These are phyloP conservation scores for Cairina moschata DNA, from an alignment of 2,113 vertebrate genomes.

Conservation along the genomic window DNA sequence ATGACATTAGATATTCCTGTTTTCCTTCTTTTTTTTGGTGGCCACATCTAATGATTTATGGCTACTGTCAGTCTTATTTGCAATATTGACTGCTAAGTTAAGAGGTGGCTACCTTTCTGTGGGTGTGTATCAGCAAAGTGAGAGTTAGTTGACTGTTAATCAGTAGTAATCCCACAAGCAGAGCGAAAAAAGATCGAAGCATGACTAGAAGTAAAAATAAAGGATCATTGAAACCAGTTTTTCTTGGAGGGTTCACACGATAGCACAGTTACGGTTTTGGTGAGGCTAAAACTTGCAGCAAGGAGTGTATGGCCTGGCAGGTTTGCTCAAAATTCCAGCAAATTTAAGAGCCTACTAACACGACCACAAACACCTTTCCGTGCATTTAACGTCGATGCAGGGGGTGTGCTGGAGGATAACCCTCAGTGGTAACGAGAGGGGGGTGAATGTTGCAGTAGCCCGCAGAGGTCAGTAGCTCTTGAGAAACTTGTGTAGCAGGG, in stretches of 20 bases:
- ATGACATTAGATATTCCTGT: neutral
- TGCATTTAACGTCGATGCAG: neutral
- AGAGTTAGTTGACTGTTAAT: constrained; percentile 7
- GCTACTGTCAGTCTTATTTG: neutral
- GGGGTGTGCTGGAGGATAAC: neutral
- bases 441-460: neutral
- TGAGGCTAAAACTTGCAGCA: neutral
- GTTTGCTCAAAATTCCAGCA: neutral
- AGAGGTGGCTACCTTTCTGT: neutral
- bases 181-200: constrained; percentile 3
- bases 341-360: neutral
- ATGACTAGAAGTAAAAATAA: neutral
- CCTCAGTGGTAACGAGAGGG: neutral
- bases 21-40: neutral
- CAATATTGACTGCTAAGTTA: neutral
- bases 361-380: neutral
- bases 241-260: neutral
- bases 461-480: neutral
- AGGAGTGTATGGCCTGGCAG: neutral
- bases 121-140: neutral
- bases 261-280: neutral
- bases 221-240: neutral
- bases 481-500: neutral
- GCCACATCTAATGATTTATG: neutral
- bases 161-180: neutral